Conservation (phyloP, 2,113 vertebrate genomes). For the Rhea pennata region DNA sequence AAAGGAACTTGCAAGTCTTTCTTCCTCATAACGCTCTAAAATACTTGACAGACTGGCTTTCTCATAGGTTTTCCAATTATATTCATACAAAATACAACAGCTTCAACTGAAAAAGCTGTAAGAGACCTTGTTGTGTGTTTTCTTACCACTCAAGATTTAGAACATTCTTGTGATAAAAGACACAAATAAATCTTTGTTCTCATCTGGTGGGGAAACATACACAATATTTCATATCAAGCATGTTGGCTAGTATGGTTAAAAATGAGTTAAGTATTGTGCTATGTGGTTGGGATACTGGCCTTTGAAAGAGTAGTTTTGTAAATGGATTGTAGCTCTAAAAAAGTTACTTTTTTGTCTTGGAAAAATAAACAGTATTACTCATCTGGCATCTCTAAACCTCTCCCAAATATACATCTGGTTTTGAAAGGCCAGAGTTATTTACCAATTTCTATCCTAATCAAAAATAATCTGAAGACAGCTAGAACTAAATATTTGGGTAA, state of each 20-base stretch:
- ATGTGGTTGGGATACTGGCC: neutral
- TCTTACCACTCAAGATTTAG: neutral
- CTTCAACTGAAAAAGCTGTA: neutral
- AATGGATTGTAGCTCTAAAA: neutral
- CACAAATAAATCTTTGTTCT: neutral
- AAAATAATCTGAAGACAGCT: neutral
- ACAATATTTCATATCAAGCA: neutral
- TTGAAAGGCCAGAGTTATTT: neutral
- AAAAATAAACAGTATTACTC: neutral
- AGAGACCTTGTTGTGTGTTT: neutral
- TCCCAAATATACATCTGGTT: neutral
- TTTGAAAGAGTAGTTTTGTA: neutral
- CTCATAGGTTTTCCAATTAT: neutral
- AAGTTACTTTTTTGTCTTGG: neutral
- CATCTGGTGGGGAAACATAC: neutral
- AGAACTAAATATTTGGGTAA: neutral
- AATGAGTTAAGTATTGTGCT: neutral
- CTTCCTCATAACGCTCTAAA: neutral
- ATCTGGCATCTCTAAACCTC: neutral
- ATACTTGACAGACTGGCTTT: neutral
- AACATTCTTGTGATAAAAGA: neutral
- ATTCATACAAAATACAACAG: neutral
- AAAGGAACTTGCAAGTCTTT: neutral
- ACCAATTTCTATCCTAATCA: neutral
- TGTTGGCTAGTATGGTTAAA: neutral